Evolutionary conservation across 2,113 vertebrate genomes (phyloP).

Genomic region (Pandion haliaetus): DNA sequence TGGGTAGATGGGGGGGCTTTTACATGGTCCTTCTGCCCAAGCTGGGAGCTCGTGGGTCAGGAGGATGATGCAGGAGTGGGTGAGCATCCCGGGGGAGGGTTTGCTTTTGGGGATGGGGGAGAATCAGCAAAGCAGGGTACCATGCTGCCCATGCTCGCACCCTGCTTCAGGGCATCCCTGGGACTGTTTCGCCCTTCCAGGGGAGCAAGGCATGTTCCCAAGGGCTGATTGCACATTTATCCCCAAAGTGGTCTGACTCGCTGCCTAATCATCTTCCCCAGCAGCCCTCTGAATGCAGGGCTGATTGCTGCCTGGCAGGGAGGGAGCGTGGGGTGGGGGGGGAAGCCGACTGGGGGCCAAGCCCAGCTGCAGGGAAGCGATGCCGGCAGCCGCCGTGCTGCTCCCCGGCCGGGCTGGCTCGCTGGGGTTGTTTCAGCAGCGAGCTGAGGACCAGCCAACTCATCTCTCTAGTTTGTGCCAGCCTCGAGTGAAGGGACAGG

Average conservation of each 20-base stretch:
- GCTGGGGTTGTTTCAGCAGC: background rate
- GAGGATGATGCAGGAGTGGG: background rate
- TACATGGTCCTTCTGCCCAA: rapidly evolving
- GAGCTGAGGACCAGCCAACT: background rate
- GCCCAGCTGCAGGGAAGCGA: conserved; percentile 36
- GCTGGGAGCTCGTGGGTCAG: background rate
- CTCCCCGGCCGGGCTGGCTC: background rate
- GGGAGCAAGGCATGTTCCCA: background rate
- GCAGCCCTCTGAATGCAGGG: conserved; percentile 40
- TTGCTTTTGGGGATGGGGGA: background rate
- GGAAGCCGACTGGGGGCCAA: background rate
- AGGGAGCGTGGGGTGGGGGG: background rate
- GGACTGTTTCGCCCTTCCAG: background rate
- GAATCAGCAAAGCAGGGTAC: background rate
- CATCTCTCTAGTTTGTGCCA: background rate
- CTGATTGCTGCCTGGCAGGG: conserved; percentile 52
- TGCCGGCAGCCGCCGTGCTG: background rate
- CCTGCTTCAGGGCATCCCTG: background rate
- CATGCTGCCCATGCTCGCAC: background rate
- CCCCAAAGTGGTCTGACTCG: conserved; percentile 33
- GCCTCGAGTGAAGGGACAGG: rapidly evolving
- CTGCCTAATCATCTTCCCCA: conserved; percentile 50
- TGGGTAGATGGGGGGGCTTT: too few relatives aligned
- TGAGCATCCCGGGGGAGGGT: rapidly evolving
- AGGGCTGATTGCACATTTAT: conserved; percentile 46